phyloP scores from a whole-genome alignment of 2,113 vertebrate genomes.

The Dipodomys stephensi region DNA sequence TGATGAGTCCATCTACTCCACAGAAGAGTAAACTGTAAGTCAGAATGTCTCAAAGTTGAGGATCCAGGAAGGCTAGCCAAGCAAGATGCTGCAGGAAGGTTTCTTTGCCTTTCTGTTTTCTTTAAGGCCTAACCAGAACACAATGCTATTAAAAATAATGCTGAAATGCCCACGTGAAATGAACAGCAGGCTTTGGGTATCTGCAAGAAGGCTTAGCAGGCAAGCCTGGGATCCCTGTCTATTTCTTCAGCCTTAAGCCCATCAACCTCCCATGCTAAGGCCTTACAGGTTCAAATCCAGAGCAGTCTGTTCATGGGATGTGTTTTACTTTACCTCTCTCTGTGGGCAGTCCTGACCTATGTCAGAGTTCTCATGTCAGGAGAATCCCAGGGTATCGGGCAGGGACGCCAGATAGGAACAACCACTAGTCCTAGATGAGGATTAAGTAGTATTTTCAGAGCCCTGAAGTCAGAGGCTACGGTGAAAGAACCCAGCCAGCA shows the following conservation, averaged over 20 bases:
- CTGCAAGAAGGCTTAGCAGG: neutral
- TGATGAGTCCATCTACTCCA: neutral
- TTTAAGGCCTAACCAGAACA: neutral
- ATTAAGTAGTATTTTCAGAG: neutral
- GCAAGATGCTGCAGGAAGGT: neutral
- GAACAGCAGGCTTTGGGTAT: neutral
- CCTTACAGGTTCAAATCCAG: neutral
- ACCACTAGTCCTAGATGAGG: neutral
- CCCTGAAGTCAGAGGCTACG: neutral
- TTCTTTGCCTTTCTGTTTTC: neutral
- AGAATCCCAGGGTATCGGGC: neutral
- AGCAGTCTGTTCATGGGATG: neutral
- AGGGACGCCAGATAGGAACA: neutral
- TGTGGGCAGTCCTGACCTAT: neutral
- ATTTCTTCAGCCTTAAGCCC: neutral
- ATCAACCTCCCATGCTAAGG: neutral
- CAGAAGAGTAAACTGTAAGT: neutral
- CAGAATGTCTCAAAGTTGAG: rapidly evolving
- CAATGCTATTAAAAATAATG: neutral
- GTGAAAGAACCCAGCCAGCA: neutral
- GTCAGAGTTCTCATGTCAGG: neutral
- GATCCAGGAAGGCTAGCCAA: neutral
- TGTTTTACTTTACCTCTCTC: neutral
- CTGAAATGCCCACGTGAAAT: neutral
- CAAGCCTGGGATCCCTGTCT: neutral